Evolutionary conservation across 2,797 vertebrate genomes (phyloP).

Genomic region (Oreochromis mossambicus): DNA sequence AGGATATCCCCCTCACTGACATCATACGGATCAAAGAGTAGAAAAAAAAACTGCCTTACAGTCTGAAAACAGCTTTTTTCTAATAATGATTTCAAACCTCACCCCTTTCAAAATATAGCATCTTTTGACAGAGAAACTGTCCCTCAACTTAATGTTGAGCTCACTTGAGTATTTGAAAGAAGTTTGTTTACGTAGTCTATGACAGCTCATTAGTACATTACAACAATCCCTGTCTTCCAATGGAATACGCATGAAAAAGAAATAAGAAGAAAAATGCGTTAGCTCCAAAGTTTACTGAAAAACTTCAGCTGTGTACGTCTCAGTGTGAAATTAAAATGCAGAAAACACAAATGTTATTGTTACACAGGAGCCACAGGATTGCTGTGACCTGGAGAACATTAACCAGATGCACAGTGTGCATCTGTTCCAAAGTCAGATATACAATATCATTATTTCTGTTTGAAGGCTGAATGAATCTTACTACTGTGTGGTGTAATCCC

Average conservation of each 20-base stretch:
- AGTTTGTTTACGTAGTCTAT: background rate
- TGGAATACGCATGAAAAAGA: background rate
- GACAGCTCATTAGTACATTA: background rate
- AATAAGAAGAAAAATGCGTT: background rate
- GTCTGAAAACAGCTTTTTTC: background rate
- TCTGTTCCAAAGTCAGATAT: accelerated
- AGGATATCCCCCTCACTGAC: accelerated
- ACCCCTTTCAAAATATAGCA: accelerated
- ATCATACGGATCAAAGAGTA: background rate
- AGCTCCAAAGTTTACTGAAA: background rate
- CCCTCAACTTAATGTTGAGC: background rate
- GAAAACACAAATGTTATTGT: background rate
- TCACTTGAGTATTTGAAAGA: background rate
- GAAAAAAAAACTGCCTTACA: accelerated
- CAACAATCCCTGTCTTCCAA: background rate
- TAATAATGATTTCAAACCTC: background rate
- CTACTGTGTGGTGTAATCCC: background rate
- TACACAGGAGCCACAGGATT: background rate
- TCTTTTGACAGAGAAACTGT: background rate
- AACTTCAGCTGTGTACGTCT: background rate
- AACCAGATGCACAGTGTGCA: background rate
- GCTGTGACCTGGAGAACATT: background rate
- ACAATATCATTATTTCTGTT: background rate
- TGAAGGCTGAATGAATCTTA: background rate
- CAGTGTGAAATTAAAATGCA: background rate